Base-by-base conservation (phyloP, 2,888 invertebrate genomes). In the Aplocera efformata region DNA sequence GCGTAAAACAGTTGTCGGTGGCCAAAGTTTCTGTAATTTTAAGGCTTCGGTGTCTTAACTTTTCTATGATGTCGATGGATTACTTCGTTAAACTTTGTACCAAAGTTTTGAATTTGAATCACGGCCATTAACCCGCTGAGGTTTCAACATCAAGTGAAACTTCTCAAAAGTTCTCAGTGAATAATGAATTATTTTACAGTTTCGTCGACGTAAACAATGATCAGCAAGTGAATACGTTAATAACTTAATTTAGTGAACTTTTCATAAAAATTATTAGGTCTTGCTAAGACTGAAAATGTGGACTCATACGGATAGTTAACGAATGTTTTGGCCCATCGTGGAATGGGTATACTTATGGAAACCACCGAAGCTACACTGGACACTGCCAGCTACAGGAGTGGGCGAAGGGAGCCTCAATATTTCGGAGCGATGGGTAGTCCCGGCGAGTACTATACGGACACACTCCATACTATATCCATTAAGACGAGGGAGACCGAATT, bases 281-380 rank as follows among this genome's bases (percentile, higher is more conserved):
- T 58, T 49, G 60, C 72, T 72, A 69, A 58, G 35, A 45, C 45
- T 52, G 50, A 67, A 24, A 63, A 74, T 77, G 75, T 51, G 62
- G 54, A 72, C 60, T 58, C 58, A 44, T 57, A 56, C 49, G 60
- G 45, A 56, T 60, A 73, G 63, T 70, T 78, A 79, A 62, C 58
- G 37, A 60, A 60, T 56, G 56, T 58, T 52, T 56, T 58, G 56
- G 55, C 64, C 72, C 71, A 65, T 72, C 67, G 59, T 83, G 88
- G 86, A 78, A 89, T 88, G 89, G 88, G 86, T 78, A 79, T 82
- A 74, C 79, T 79, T 67, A 88, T 85, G 85, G 86, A 88, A 75
- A 63, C 77, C 67, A 69, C 80, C 64, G 78, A 86, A 70, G 78
- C 72, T 63, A 81, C 79, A 71, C 76, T 79, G 77, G 78, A 76